These are phyloP conservation scores for Eleginops maclovinus DNA, from an alignment of 2,113 vertebrate genomes.

Conservation along the genomic window DNA sequence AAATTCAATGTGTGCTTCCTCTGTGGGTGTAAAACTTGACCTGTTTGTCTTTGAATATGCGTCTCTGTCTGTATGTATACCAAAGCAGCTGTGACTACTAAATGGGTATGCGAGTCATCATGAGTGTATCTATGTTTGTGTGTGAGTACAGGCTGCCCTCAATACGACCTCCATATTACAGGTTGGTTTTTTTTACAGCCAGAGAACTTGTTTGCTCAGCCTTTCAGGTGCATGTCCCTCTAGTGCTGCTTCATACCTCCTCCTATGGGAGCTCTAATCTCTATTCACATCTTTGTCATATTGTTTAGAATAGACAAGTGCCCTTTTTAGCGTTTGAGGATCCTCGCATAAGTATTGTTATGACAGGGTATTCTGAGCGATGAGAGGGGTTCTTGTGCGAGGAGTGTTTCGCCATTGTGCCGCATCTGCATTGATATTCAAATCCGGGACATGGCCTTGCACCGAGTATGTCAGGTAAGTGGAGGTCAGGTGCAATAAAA, in stretches of 20 bases:
- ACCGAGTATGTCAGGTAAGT: conserved; percentile 37
- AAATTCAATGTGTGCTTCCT: conserved; percentile 5
- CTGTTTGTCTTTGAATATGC: neutral
- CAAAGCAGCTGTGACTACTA: conserved; percentile 21
- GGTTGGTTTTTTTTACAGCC: conserved; percentile 5
- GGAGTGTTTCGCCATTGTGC: conserved; percentile 36
- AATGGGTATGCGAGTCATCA: conserved; percentile 8
- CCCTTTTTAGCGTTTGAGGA: conserved; percentile 43
- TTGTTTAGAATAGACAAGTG: conserved; percentile 51
- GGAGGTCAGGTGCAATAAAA: conserved; percentile 65
- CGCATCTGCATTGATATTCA: conserved; percentile 67
- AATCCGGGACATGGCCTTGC: conserved; percentile 54
- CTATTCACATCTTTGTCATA: conserved; percentile 52
- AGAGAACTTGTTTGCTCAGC: conserved; percentile 43
- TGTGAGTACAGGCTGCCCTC: conserved; percentile 29
- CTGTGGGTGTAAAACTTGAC: neutral
- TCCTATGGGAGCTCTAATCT: conserved; percentile 34
- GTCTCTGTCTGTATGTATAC: conserved; percentile 8
- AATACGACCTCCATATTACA: conserved; percentile 24
- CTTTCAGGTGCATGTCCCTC: conserved; percentile 48
- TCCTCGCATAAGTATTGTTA: conserved; percentile 30
- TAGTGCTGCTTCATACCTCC: conserved; percentile 16
- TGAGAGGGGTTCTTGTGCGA: conserved; percentile 15
- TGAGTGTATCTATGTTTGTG: conserved; percentile 27
- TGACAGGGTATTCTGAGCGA: conserved; percentile 20